These are phyloP conservation scores for Oceanites oceanicus DNA, from an alignment of 2,113 vertebrate species.

Conservation along the genomic window DNA sequence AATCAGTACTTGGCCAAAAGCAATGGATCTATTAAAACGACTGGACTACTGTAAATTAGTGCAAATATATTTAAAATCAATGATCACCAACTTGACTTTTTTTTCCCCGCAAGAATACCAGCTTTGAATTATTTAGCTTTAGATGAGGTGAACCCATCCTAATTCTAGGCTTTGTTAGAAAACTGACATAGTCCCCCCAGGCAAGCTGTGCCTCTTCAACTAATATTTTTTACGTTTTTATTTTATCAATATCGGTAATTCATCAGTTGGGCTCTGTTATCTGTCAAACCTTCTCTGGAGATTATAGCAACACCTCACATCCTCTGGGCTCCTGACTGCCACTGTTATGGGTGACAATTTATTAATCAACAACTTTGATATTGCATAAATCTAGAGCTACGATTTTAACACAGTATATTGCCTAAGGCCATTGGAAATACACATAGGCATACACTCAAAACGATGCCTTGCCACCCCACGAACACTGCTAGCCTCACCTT, in stretches of 20 bases:
- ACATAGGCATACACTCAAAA: not conserved
- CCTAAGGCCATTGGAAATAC: rapidly evolving
- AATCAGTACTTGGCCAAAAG: not conserved
- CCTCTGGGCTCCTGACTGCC: not conserved
- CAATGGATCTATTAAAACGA: not conserved
- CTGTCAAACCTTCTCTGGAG: not conserved
- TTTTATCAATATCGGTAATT: not conserved
- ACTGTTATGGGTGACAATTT: not conserved
- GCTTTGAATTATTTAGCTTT: not conserved
- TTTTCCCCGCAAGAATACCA: not conserved
- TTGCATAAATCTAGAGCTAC: not conserved
- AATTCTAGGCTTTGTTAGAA: not conserved
- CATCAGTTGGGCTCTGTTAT: not conserved
- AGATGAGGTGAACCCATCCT: not conserved
- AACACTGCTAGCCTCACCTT: slow-evolving; percentile 78
- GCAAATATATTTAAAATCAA: not conserved
- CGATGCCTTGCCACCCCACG: rapidly evolving
- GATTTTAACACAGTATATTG: not conserved
- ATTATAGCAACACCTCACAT: not conserved
- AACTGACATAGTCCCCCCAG: not conserved
- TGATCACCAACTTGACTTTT: not conserved
- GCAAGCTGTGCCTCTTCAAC: not conserved
- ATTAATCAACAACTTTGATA: not conserved
- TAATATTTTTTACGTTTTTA: not conserved
- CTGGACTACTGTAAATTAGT: not conserved